Conservation (phyloP, 2,113 vertebrate genomes). For the Spea multiplicata region DNA sequence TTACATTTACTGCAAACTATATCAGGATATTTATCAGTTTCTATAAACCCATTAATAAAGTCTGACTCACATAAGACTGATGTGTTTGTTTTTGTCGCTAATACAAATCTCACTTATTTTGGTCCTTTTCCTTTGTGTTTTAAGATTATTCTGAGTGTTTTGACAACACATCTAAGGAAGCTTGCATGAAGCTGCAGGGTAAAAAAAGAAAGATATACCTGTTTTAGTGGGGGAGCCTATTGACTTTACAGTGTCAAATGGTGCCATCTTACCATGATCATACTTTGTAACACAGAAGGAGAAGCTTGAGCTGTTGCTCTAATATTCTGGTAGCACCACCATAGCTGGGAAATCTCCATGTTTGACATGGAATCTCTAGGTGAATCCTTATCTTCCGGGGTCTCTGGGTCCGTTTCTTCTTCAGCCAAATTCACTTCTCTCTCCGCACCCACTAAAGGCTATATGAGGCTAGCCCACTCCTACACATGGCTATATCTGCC, state of each 20-base stretch:
- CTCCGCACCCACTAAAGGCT: too few species aligned
- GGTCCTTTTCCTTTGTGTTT: not conserved
- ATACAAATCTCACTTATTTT: slow-evolving; percentile 14
- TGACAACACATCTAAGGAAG: not conserved
- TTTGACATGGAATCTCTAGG: too few species aligned
- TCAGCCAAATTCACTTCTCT: too few species aligned
- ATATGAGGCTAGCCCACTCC: too few species aligned
- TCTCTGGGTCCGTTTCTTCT: too few species aligned
- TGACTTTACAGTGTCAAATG: not conserved
- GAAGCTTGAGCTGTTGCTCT: not conserved
- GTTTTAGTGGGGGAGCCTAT: not conserved
- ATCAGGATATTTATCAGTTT: not conserved
- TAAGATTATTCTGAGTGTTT: slow-evolving; percentile 9
- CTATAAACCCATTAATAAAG: slow-evolving; percentile 5
- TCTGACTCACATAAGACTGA: slow-evolving; percentile 1
- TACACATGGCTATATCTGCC: too few species aligned
- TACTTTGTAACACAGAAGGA: not conserved
- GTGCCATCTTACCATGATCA: not conserved
- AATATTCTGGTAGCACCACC: too few species aligned
- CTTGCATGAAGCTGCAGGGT: not conserved
- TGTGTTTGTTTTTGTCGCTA: slow-evolving; percentile 9
- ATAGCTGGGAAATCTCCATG: too few species aligned
- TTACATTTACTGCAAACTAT: too few species aligned
- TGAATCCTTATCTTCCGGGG: too few species aligned
- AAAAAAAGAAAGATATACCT: not conserved